A percentile compares a stretch with the other conserved stretches of the same genome.
Evolutionary conservation across 2,888 invertebrate species (phyloP).

Genomic region (Anoncus sp.): DNA sequence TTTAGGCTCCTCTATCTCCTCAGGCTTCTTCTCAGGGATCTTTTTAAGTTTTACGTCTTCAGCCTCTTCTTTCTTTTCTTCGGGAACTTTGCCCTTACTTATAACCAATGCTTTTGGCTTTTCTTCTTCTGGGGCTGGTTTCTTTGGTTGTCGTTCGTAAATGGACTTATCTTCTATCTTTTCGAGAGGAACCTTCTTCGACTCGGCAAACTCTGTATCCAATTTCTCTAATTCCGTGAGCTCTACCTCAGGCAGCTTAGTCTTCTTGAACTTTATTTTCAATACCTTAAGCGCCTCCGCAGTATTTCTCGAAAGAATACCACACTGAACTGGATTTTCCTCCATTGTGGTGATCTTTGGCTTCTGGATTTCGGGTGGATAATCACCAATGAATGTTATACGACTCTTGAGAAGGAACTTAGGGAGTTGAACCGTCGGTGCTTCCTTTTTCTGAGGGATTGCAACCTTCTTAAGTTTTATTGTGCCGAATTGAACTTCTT

Average conservation of each 20-base stretch:
- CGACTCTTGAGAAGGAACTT: conserved; percentile 89
- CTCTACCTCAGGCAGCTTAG: conserved; percentile 85
- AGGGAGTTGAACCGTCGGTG: conserved; percentile 84
- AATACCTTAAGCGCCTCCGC: conserved; percentile 88
- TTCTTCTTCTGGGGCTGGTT: conserved; percentile 76
- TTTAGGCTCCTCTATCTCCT: conserved; percentile 76
- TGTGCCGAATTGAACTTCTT: conserved; percentile 87
- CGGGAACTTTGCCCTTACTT: conserved; percentile 78
- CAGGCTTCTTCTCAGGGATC: conserved; percentile 76
- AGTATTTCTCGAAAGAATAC: conserved; percentile 89
- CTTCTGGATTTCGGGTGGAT: conserved; percentile 86
- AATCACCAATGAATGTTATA: conserved; percentile 86
- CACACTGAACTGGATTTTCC: conserved; percentile 85
- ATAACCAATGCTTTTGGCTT: conserved; percentile 76
- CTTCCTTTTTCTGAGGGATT: conserved; percentile 84
- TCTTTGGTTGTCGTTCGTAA: conserved; percentile 80
- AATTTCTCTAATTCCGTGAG: conserved; percentile 86
- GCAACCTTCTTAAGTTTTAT: conserved; percentile 88
- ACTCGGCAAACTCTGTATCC: conserved; percentile 84
- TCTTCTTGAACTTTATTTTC: conserved; percentile 86
- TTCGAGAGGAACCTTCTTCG: conserved; percentile 81
- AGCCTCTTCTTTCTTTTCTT: conserved; percentile 73
- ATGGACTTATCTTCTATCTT: conserved; percentile 79
- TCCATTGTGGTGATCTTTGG: conserved; percentile 84
- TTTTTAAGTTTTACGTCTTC: conserved; percentile 81